These are phyloP conservation scores for Pocota personata DNA, from an alignment of 2,888 invertebrate species.

Conservation along the genomic window DNA sequence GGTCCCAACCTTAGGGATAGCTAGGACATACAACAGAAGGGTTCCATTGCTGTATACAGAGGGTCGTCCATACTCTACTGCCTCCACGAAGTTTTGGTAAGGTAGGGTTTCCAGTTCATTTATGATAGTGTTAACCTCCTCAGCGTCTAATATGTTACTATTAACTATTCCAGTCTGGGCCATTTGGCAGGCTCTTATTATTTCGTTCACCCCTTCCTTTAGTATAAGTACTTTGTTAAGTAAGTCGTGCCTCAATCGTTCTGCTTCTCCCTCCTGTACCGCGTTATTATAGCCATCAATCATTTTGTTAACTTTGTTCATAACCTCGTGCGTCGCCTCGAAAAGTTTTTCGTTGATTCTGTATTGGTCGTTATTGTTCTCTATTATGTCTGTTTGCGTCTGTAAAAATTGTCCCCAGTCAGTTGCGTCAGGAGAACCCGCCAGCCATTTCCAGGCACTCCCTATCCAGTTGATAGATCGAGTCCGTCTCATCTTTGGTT, in stretches of 20 bases:
- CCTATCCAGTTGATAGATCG: conserved; percentile 6
- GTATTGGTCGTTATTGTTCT: background rate
- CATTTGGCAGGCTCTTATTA: conserved; percentile 5
- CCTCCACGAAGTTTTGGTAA: background rate
- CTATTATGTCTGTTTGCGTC: background rate
- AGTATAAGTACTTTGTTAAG: background rate
- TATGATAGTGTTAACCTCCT: no score
- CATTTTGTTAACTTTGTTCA: no score
- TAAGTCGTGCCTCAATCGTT: background rate
- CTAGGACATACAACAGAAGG: background rate
- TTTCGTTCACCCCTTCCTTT: background rate
- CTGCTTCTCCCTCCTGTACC: background rate
- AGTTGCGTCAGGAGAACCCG: background rate
- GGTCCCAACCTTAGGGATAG: no score
- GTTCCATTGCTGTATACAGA: background rate
- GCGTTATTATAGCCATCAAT: background rate
- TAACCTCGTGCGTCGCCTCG: no score
- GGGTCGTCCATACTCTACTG: background rate
- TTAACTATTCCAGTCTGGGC: background rate
- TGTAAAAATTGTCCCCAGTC: background rate
- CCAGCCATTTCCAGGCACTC: background rate
- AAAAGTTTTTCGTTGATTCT: background rate
- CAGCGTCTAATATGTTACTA: no score
- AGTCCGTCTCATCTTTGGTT: background rate
- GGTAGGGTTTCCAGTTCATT: background rate